Conservation (phyloP, 2,888 invertebrate species). For the Spatulosminthurus flaviceps region DNA sequence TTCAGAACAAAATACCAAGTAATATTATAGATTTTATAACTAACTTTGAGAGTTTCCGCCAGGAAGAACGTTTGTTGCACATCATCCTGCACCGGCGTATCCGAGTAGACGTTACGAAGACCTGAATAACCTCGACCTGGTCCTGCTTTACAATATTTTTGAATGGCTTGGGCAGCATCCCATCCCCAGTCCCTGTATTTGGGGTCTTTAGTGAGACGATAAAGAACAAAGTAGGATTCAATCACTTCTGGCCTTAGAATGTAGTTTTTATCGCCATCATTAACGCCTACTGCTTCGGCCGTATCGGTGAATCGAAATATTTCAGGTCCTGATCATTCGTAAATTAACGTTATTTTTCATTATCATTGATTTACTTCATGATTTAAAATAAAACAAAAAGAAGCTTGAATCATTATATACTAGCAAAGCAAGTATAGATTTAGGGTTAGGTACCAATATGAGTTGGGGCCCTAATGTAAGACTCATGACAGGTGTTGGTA, state of each 20-base stretch:
- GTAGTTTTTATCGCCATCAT: slow-evolving; percentile 92
- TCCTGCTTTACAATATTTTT: slow-evolving; percentile 85
- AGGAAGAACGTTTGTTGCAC: slow-evolving; percentile 99
- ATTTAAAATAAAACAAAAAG: too few species aligned
- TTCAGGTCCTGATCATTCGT: slow-evolving; percentile 20
- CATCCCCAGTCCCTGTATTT: slow-evolving; percentile 99
- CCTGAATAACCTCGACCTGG: slow-evolving; percentile 86
- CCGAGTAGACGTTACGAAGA: slow-evolving; percentile 89
- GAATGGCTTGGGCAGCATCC: slow-evolving; percentile 86
- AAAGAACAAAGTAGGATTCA: slow-evolving; percentile 96
- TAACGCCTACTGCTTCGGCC: slow-evolving; percentile 88
- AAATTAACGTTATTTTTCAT: too few species aligned
- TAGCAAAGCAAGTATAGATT: too few species aligned
- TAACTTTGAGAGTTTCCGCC: slow-evolving; percentile 95
- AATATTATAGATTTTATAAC: slow-evolving; percentile 1
- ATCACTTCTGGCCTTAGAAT: slow-evolving; percentile 94
- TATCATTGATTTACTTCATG: too few species aligned
- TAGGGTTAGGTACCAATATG: slow-evolving; percentile 66
- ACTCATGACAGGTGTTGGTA: slow-evolving; percentile 47
- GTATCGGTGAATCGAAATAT: slow-evolving; percentile 67
- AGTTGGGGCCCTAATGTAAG: slow-evolving; percentile 73
- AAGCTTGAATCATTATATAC: too few species aligned
- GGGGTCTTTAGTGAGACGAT: slow-evolving; percentile 93
- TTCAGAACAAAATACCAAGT: not conserved
- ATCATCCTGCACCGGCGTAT: slow-evolving; percentile 84